Percentiles rank a stretch among this genome's conserved stretches.
Conservation (phyloP, 2,113 vertebrate genomes). For the Puffinus mauretanicus region DNA sequence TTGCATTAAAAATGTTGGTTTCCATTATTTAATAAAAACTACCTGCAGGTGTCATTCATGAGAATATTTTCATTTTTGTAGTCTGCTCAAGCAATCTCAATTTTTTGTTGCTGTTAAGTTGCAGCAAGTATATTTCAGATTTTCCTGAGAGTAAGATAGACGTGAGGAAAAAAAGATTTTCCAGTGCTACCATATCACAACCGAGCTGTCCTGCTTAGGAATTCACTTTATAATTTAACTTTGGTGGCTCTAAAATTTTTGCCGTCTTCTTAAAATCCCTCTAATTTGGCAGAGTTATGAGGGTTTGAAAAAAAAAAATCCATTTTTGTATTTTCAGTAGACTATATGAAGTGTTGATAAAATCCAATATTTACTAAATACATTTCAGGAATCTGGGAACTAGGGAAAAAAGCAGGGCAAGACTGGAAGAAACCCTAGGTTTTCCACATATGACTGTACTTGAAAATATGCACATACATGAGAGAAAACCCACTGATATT, state of each 20-base stretch:
- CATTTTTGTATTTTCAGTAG: not conserved
- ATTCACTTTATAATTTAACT: not conserved
- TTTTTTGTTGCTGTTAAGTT: not conserved
- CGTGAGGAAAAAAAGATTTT: not conserved
- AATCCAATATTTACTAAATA: not conserved
- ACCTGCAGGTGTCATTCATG: not conserved
- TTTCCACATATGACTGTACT: not conserved
- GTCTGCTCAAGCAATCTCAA: not conserved
- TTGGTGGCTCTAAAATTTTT: not conserved
- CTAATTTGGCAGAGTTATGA: not conserved
- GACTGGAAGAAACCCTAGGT: not conserved
- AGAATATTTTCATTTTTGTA: not conserved
- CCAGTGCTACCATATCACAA: not conserved
- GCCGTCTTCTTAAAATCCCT: not conserved
- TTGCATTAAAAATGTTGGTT: not conserved
- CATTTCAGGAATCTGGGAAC: not conserved
- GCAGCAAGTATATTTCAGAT: not conserved
- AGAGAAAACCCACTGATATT: not conserved
- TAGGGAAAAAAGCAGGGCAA: not conserved
- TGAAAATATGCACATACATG: not conserved
- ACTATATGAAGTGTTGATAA: not conserved
- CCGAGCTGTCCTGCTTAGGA: not conserved
- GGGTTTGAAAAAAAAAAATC: not conserved
- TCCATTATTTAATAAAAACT: not conserved
- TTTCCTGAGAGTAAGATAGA: not conserved